Percentiles rank a stretch among this genome's conserved stretches.
phyloP scores from a whole-genome alignment of 2,888 invertebrate genomes.

The Diadegma fenestrale region DNA sequence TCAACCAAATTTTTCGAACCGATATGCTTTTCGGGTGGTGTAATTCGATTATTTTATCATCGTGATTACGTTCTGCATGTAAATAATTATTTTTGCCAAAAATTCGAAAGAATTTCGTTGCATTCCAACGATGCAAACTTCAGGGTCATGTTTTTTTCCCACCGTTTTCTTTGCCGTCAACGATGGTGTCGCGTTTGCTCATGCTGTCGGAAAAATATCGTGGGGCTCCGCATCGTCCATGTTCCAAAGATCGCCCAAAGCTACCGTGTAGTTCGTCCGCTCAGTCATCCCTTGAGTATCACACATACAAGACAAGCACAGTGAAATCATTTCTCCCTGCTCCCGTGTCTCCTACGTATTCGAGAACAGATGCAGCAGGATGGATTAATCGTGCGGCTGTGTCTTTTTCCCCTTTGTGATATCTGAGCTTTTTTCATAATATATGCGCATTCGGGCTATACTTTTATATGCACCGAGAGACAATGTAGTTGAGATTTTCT shows the following conservation, averaged over 20 bases:
- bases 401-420: constrained; percentile 38
- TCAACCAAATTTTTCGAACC: too few species aligned
- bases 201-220: constrained; percentile 25
- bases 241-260: constrained; percentile 35
- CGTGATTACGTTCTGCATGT: too few species aligned
- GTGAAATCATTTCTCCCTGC: constrained; percentile 48
- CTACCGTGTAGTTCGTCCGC: constrained; percentile 43
- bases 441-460: constrained; percentile 1
- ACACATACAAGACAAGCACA: constrained; percentile 11
- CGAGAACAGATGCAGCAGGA: constrained; percentile 79
- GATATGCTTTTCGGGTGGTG: too few species aligned
- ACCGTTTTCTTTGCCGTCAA: background rate
- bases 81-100: too few species aligned
- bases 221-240: constrained; percentile 6
- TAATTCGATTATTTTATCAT: too few species aligned
- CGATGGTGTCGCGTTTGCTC: constrained; percentile 20
- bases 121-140: too few species aligned
- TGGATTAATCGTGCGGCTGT: constrained; percentile 77
- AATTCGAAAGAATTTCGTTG: too few species aligned
- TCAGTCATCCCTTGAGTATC: constrained; percentile 51
- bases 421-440: constrained; percentile 46
- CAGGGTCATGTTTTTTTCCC: background rate
- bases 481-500: too few species aligned
- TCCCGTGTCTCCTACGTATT: constrained; percentile 63
- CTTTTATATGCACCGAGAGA: background rate